Percentiles rank a stretch among this genome's conserved stretches.
Evolutionary conservation across 2,113 vertebrate species (phyloP).

Genomic region (Sorex araneus): DNA sequence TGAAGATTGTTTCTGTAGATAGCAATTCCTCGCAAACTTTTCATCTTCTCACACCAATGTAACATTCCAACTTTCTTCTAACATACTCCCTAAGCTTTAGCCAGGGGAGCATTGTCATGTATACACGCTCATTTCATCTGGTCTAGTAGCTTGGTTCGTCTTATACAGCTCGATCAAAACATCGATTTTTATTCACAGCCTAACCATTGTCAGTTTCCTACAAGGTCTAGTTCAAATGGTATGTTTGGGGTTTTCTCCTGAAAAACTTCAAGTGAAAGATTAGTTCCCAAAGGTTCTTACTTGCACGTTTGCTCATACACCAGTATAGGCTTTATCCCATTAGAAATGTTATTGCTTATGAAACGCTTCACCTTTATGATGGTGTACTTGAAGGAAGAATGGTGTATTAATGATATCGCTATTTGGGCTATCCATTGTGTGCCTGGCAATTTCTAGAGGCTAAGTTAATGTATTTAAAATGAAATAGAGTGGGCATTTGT

Average conservation of each 20-base stretch:
- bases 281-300: background rate
- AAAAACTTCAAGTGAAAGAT: background rate
- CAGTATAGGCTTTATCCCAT: background rate
- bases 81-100: background rate
- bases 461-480: constrained; percentile 27
- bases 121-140: background rate
- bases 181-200: background rate
- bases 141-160: background rate
- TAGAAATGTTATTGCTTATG: background rate
- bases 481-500: constrained; percentile 18
- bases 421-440: background rate
- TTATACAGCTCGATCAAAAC: background rate
- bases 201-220: background rate
- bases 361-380: constrained; percentile 33
- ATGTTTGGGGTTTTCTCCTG: constrained; percentile 26
- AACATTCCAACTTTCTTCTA: background rate
- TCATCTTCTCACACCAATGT: background rate
- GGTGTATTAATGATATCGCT: constrained; percentile 3
- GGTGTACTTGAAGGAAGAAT: background rate
- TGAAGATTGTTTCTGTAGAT: background rate
- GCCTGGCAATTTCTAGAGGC: constrained; percentile 7
- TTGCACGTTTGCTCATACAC: background rate
- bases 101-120: background rate
- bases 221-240: background rate
- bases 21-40: background rate